Evolutionary conservation across 64 coral and sea anemone genomes (phyloP).

Genomic region (Pachyseris speciosa): DNA sequence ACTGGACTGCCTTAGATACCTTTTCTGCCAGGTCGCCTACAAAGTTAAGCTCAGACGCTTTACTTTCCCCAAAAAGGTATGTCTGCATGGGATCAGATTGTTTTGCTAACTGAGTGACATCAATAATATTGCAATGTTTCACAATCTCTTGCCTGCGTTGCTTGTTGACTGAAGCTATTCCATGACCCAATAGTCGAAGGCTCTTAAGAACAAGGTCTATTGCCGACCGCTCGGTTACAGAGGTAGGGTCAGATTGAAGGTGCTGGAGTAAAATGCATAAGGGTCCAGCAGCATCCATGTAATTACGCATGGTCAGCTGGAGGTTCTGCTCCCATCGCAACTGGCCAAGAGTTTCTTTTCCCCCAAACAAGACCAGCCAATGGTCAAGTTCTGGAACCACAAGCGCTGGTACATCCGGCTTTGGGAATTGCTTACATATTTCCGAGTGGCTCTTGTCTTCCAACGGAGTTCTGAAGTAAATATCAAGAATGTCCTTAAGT

Average conservation of each 20-base stretch:
- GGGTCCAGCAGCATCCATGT: not conserved
- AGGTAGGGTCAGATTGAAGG: not conserved
- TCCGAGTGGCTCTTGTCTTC: no score
- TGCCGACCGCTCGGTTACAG: not conserved
- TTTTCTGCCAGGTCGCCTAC: slow-evolving; percentile 14
- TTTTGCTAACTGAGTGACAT: slow-evolving; percentile 7
- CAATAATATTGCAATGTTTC: not conserved
- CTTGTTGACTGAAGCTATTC: not conserved
- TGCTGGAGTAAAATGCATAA: not conserved
- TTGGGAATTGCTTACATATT: no score
- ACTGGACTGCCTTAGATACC: not conserved
- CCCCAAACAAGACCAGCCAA: no score
- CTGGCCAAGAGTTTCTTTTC: no score
- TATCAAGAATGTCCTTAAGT: no score
- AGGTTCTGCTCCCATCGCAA: not conserved
- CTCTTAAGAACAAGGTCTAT: not conserved
- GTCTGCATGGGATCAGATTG: slow-evolving; percentile 21
- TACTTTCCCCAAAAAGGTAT: slow-evolving; percentile 22
- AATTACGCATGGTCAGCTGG: not conserved
- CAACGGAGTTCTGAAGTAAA: no score
- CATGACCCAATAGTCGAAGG: not conserved
- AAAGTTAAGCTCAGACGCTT: slow-evolving; percentile 21
- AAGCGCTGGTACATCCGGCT: no score
- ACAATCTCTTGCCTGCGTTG: not conserved
- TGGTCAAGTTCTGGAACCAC: not conserved